Evolutionary conservation across 2,888 invertebrate species (phyloP), one percentile per base, ranked within the genome.

Genomic region (Anaspis maculata): DNA sequence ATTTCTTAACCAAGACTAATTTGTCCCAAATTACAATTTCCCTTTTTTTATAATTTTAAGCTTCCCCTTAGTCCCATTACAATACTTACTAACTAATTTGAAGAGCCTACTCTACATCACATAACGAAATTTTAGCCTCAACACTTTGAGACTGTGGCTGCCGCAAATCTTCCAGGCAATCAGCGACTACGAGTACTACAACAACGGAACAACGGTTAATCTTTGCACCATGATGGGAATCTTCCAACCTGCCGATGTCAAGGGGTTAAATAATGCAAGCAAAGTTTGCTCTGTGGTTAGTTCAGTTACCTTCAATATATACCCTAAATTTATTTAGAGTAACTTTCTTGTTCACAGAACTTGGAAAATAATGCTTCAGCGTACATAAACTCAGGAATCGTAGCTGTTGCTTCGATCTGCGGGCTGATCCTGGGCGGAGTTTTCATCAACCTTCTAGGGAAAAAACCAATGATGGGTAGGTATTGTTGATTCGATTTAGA

Each of bases 101-200:
- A n/a, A n/a, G n/a, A n/a, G n/a, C n/a, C n/a, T n/a, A n/a, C n/a
- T n/a, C n/a, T n/a, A n/a, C n/a, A n/a, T n/a, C n/a, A n/a, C n/a
- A n/a, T n/a, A n/a, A n/a, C n/a, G n/a, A n/a, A n/a, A n/a, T 19
- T 24, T 24, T 10, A 65, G 66, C 25, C 43, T 83, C 44, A 89
- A 89, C 54, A 86, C 88, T 0, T 68, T 90, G 22, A 79, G 88
- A 10, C 71, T 90, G 19, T 91, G 90, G 89, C 73, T 89, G 46
- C 90, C 90, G 0, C 87, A 89, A 57, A 69, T 91, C 10, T 88
- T 89, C 45, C 77, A 83, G 31, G 80, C 83, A 58, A 77, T 82
- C 30, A 61, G 59, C 39, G 62, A 65, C 37, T 64, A 62, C 39
- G 45, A 58, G 39, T 37, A 37, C 14, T 38, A 45, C 15, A 45